These are phyloP conservation scores for Porites lutea DNA, from an alignment of 64 coral and sea anemone genomes.

Conservation along the genomic window DNA sequence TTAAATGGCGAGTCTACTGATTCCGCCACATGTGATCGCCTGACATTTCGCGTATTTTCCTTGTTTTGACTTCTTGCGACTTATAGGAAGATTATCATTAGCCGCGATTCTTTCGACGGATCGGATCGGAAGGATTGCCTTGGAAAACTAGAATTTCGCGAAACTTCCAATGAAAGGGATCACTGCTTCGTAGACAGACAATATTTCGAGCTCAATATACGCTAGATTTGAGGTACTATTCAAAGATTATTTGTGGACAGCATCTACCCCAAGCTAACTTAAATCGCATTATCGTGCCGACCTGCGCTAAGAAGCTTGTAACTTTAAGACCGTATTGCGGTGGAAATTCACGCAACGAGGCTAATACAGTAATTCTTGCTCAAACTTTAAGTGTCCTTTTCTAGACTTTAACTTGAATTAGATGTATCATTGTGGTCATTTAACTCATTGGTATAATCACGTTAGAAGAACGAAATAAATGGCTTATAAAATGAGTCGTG, in stretches of 20 bases:
- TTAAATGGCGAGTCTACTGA: background rate
- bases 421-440: too few relatives aligned
- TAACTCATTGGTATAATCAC: background rate
- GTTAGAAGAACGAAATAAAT: background rate
- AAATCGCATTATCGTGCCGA: slow-evolving; percentile 38
- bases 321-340: background rate
- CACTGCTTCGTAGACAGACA: slow-evolving; percentile 4
- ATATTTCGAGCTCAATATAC: background rate
- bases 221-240: background rate
- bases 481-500: slow-evolving; percentile 2
- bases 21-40: too few relatives aligned
- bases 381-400: too few relatives aligned
- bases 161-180: background rate
- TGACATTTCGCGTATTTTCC: background rate
- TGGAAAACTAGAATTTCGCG: background rate
- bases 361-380: background rate
- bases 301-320: slow-evolving; percentile 21
- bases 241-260: slow-evolving; percentile 4
- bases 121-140: too few relatives aligned
- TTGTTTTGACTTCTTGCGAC: background rate
- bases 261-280: background rate
- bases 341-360: background rate
- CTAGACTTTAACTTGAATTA: background rate
- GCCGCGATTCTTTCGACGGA: background rate
- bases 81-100: background rate